Conservation (phyloP, 2,797 vertebrate genomes). For the Diceros bicornis region DNA sequence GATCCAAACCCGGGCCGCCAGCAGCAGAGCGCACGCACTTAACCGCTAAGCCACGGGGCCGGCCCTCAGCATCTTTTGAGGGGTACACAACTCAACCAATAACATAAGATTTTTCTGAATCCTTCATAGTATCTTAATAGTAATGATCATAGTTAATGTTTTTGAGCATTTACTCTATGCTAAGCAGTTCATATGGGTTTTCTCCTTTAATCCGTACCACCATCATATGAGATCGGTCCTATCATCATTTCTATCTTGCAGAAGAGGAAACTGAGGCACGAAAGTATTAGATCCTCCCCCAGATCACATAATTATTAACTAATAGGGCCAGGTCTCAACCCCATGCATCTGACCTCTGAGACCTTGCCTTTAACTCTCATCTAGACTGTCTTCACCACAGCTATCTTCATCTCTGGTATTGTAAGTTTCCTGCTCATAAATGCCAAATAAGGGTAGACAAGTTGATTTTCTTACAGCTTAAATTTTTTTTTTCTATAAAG, state of each 20-base stretch:
- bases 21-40: too few species aligned
- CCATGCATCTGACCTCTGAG: too few species aligned
- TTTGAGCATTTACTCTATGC: neutral
- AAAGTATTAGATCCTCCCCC: neutral
- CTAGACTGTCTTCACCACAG: neutral
- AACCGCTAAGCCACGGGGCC: too few species aligned
- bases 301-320: neutral
- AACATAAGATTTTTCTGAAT: neutral
- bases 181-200: neutral
- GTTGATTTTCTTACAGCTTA: slow-evolving; percentile 45
- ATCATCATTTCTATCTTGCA: neutral
- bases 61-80: neutral
- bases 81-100: neutral
- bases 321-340: neutral
- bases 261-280: slow-evolving; percentile 52
- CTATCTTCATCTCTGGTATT: neutral
- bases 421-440: neutral
- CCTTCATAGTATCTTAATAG: neutral
- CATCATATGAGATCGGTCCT: neutral
- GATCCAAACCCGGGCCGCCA: too few species aligned
- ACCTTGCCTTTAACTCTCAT: neutral
- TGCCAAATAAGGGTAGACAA: slow-evolving; percentile 28
- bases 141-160: neutral
- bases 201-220: neutral
- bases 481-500: neutral